Base-by-base conservation (phyloP, 2,113 vertebrate species). In the Lophotis ruficrista region DNA sequence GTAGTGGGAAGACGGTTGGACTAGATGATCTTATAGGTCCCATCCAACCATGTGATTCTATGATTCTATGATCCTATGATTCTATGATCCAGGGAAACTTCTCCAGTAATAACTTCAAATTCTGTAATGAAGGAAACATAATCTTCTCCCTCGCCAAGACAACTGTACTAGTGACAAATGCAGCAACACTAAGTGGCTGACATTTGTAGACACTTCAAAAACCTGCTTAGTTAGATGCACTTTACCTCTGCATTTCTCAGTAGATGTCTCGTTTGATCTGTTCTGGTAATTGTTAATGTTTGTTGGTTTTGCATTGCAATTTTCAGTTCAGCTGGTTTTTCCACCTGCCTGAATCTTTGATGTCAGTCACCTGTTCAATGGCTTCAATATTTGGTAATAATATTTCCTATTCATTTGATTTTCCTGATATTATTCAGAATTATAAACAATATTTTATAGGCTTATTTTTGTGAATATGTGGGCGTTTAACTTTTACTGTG, bases 371-470 rank as follows among this genome's bases (percentile, higher is more conserved):
- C 18, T 66, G 70, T 83, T 79, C 53, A 69, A 68, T 92, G 80
- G 84, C 43, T 92, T 92, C 94, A 81, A 38, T 45, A 47, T 94
- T 66, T 89, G 28, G 57, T 70, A 69, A 56, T 35, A 89, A 57
- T n/a, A 8, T 78, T 88, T 94, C 56, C 82, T 87, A 84, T 86
- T 83, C 76, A 56, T n/a, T 84, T 82, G 3, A 54, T 83, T 94
- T 94, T 75, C 33, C 22, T 82, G 35, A 48, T 93, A 70, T 66
- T 75, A 61, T 88, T 94, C 21, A 57, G 24, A 60, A 25, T 48
- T 80, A 77, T 92, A 97, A 94, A 94, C 80, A 79, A 60, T 27
- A 89, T 96, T 97, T 97, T 94, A 91, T 61, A 90, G 57, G 23
- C 43, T 93, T 95, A 87, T 96, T 97, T 95, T 85, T 69, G 45